Evolutionary conservation across 2,113 vertebrate species (phyloP).

Genomic region (Centropus bengalensis): DNA sequence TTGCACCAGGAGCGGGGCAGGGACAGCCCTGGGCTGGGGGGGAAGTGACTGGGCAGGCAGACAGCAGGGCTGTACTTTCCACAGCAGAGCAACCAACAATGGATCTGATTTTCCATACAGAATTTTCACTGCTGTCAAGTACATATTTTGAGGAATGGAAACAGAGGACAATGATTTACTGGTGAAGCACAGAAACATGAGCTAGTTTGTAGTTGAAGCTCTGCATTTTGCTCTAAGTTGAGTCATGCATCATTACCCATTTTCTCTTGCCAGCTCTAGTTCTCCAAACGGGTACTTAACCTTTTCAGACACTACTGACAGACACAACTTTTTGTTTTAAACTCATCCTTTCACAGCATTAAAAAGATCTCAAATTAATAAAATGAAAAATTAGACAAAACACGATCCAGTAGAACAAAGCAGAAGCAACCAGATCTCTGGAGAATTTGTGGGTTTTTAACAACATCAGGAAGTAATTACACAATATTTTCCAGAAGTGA

Average conservation of each 20-base stretch:
- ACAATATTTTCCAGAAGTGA: constrained; percentile 83
- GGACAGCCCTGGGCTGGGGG: too few relatives aligned
- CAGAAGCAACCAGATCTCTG: constrained; percentile 60
- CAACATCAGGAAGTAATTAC: constrained; percentile 81
- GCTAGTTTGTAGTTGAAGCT: constrained; percentile 41
- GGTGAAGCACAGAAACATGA: constrained; percentile 10
- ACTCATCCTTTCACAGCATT: background rate
- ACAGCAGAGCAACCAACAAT: background rate
- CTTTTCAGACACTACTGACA: constrained; percentile 8
- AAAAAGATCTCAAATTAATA: constrained; percentile 69
- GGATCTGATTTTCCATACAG: background rate
- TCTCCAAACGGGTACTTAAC: background rate
- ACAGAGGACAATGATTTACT: background rate
- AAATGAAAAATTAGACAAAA: constrained; percentile 68
- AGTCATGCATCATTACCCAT: constrained; percentile 53
- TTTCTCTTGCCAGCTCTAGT: constrained; percentile 50
- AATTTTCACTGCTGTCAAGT: background rate
- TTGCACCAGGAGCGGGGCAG: too few relatives aligned
- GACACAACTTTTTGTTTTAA: background rate
- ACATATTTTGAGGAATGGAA: constrained; percentile 6
- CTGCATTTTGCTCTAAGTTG: constrained; percentile 38
- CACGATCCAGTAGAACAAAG: constrained; percentile 70
- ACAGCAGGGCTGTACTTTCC: background rate
- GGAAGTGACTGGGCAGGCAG: background rate
- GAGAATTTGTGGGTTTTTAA: constrained; percentile 69